These are phyloP conservation scores for Eretmochelys imbricata DNA, from an alignment of 2,113 vertebrate species.

Conservation along the genomic window DNA sequence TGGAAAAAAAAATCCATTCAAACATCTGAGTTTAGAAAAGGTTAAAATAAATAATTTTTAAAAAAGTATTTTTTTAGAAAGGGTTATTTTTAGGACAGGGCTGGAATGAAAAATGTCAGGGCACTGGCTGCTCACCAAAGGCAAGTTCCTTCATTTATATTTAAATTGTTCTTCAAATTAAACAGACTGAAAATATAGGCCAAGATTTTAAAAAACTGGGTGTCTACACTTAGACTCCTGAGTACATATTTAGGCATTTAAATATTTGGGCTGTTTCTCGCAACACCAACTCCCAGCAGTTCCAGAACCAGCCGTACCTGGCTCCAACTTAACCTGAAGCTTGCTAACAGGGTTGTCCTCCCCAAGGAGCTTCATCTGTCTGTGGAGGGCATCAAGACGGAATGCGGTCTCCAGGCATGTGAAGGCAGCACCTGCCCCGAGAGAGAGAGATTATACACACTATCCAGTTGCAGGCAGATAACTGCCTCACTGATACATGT, in stretches of 20 bases:
- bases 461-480: neutral
- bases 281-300: neutral
- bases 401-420: constrained; percentile 95
- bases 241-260: neutral
- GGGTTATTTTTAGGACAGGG: neutral
- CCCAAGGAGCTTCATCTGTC: constrained; percentile 94
- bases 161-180: neutral
- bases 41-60: neutral
- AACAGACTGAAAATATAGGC: neutral
- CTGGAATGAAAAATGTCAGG: neutral
- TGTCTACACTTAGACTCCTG: neutral
- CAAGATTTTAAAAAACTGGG: neutral
- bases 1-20: neutral
- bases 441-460: neutral
- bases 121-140: neutral
- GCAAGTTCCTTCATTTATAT: neutral
- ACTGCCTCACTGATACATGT: neutral
- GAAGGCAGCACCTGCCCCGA: constrained; percentile 88
- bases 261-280: neutral
- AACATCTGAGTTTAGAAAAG: neutral
- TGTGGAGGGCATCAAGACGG: constrained; percentile 93
- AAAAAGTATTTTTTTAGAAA: neutral
- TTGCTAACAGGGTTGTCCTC: constrained; percentile 95
- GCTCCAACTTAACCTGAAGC: constrained; percentile 94
- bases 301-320: constrained; percentile 82